Evolutionary conservation across 2,797 vertebrate genomes (phyloP), one percentile per base, ranked within the genome.

Genomic region (Chiropotes sagulatus): DNA sequence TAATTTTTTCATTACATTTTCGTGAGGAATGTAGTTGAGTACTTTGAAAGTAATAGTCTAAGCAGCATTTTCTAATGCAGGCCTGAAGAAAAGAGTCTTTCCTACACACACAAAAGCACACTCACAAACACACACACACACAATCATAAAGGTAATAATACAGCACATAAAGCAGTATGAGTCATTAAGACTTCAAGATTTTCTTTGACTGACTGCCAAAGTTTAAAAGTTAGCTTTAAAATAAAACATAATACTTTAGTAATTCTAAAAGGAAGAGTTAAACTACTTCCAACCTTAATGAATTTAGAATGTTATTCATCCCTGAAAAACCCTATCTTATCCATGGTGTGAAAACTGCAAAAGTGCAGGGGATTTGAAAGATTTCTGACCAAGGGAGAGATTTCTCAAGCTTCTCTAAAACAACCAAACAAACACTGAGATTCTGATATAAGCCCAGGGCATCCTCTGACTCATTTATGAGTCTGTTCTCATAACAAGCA

Each of bases 261-360:
- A 14, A 72, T 93, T 78, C 89, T 36, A 15, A 67, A 96, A 87
- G 93, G 9, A 94, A 97, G 5, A 94, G 39, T 79, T 13, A 48
- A 96, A 92, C 0, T 96, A 19, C 67, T 98, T 98, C 97, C 33
- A 96, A 36, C 0, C 48, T 95, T 97, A 97, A 97, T 80, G 12
- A 96, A 94, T 97, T 78, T 96, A 94, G 97, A 96, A 46, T 70
- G 0, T 54, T 97, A 89, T 93, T 97, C 95, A 3, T 24, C 84
- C 12, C 64, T 97, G 50, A 94, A 98, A n/a, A 98, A 98, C 96
- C 87, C 52, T 67, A 61, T 7, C 3, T 97, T 95, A 97, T 46
- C 24, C 78, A 54, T 93, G 84, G 12, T n/a, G 81, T 89, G 92
- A 98, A 95, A 79, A 19, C 57, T 89, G 14, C 64, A 96, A 90